phyloP scores from a whole-genome alignment of 2,888 invertebrate genomes.

The Lasioglossum pauxillum region DNA sequence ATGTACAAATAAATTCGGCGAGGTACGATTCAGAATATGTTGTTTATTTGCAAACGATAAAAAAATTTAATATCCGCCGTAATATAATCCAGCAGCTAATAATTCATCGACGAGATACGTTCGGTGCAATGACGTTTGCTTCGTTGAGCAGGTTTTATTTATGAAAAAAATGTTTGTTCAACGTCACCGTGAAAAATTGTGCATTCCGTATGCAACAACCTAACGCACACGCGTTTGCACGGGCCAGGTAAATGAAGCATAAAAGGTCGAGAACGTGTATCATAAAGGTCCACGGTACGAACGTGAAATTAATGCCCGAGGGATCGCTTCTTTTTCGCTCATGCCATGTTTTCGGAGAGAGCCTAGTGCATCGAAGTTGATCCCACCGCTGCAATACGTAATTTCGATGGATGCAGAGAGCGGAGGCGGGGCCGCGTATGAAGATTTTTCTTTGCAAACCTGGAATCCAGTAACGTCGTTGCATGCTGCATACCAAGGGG shows the following conservation, averaged over 20 bases:
- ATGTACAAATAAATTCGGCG: too few species aligned
- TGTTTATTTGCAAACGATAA: too few species aligned
- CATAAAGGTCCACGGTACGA: not conserved
- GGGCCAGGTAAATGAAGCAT: not conserved
- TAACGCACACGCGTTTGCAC: not conserved
- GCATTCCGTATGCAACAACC: not conserved
- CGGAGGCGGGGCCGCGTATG: not conserved
- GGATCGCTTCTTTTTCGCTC: not conserved
- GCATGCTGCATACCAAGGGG: not conserved
- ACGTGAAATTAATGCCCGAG: not conserved
- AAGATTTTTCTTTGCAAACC: not conserved
- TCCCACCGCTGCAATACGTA: not conserved
- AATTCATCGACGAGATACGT: not conserved
- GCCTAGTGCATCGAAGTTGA: slow-evolving; percentile 1
- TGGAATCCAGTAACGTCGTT: not conserved
- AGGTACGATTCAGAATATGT: too few species aligned
- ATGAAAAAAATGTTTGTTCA: not conserved
- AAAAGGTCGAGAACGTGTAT: not conserved
- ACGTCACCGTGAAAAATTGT: not conserved
- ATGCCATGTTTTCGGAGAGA: not conserved
- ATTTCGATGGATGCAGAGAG: not conserved
- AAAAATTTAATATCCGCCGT: too few species aligned
- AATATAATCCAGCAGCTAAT: not conserved
- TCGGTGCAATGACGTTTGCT: not conserved
- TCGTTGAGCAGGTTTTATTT: not conserved